Conservation (phyloP, 2,888 invertebrate genomes). For the Cephus pygmeus region DNA sequence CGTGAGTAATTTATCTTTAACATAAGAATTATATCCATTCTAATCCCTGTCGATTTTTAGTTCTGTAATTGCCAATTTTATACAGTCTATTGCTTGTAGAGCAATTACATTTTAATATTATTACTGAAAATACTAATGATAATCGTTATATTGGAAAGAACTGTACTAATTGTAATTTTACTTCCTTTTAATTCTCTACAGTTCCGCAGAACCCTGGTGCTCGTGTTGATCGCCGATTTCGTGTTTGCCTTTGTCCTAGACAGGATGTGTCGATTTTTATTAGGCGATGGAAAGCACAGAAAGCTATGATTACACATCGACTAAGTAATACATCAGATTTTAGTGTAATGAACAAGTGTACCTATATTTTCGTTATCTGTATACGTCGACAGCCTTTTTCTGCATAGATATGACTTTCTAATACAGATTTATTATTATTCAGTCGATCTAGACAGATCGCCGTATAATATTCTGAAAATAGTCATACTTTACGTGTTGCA, state of each 20-base stretch:
- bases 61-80: not conserved
- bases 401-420: constrained; percentile 18
- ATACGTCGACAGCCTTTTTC: constrained; percentile 34
- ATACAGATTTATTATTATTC: not conserved
- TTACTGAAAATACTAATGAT: not conserved
- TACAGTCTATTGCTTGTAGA: not conserved
- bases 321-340: not conserved
- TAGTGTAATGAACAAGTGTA: constrained; percentile 5
- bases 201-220: constrained; percentile 89
- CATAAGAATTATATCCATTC: not conserved
- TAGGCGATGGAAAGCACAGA: constrained; percentile 79
- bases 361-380: constrained; percentile 14
- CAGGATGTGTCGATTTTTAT: constrained; percentile 84
- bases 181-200: constrained; percentile 69
- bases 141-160: not conserved
- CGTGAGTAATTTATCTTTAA: constrained; percentile 70
- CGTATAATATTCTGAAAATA: not conserved
- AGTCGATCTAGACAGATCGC: not conserved
- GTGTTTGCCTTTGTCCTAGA: constrained; percentile 87
- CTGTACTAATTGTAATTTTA: constrained; percentile 1
- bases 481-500: not conserved
- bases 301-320: constrained; percentile 54
- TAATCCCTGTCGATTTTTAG: not conserved
- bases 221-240: constrained; percentile 87
- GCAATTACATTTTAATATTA: not conserved